phyloP scores from a whole-genome alignment of 2,113 vertebrate genomes.

The Planiliza haematocheilus region DNA sequence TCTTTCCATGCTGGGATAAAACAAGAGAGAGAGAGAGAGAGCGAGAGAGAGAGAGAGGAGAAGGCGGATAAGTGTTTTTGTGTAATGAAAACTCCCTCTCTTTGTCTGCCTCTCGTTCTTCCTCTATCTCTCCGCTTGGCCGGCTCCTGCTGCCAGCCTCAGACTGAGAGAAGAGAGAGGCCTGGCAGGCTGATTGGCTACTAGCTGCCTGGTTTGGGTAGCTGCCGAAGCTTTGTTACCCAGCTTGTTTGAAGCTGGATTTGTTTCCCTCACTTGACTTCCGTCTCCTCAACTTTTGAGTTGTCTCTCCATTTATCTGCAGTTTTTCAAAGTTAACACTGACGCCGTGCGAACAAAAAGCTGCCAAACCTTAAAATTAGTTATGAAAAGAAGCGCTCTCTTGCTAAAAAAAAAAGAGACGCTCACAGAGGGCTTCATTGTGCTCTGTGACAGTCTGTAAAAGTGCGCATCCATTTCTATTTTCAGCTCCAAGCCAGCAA shows the following conservation, averaged over 20 bases:
- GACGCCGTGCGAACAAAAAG: constrained; percentile 22
- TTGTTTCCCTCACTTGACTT: constrained; percentile 71
- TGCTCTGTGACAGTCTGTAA: background rate
- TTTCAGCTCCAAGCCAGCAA: background rate
- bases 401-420: background rate
- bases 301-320: constrained; percentile 34
- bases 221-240: constrained; percentile 72
- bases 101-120: constrained; percentile 43
- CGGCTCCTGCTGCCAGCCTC: constrained; percentile 62
- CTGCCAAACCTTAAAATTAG: constrained; percentile 8
- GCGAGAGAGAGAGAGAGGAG: constrained; percentile 34
- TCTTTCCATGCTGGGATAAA: constrained; percentile 56
- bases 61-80: constrained; percentile 62
- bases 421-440: background rate
- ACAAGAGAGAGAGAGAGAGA: constrained; percentile 35
- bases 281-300: constrained; percentile 34
- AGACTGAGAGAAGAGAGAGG: constrained; percentile 59
- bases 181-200: constrained; percentile 75
- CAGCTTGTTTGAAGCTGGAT: constrained; percentile 73
- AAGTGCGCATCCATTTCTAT: background rate
- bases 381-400: constrained; percentile 3
- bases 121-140: constrained; percentile 60
- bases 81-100: constrained; percentile 72
- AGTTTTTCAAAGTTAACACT: constrained; percentile 4
- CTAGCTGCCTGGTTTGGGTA: constrained; percentile 64